Percentiles rank a stretch among this genome's conserved stretches.
Evolutionary conservation across 2,113 vertebrate species (phyloP).

Genomic region (Phaetusa simplex): DNA sequence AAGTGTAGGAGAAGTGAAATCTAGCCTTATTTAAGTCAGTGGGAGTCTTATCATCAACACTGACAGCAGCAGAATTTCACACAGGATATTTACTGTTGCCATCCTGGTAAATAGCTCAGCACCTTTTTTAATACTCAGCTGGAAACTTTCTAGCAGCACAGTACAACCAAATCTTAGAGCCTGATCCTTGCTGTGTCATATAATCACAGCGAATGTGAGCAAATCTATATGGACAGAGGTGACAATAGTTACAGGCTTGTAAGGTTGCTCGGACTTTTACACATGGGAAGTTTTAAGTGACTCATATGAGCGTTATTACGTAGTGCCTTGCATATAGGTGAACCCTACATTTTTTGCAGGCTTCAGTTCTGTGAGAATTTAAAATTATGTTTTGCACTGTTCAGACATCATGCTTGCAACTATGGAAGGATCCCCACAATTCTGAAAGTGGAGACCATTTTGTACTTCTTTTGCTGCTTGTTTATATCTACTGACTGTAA

Average conservation of each 20-base stretch:
- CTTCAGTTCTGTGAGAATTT: background rate
- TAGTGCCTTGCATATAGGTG: background rate
- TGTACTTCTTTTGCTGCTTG: background rate
- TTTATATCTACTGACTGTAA: background rate
- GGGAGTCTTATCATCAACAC: background rate
- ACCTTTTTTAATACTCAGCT: background rate
- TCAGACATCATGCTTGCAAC: background rate
- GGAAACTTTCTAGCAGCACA: background rate
- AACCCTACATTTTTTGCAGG: background rate
- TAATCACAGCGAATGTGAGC: background rate
- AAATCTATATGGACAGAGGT: background rate
- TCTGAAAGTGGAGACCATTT: background rate
- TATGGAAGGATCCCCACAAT: background rate
- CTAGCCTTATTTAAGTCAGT: background rate
- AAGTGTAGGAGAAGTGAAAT: background rate
- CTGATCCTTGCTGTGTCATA: background rate
- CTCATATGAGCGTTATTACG: background rate
- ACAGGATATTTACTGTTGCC: background rate
- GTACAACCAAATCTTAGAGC: background rate
- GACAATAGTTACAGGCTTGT: accelerated
- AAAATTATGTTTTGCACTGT: background rate
- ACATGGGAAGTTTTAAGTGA: background rate
- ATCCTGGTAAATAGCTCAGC: background rate
- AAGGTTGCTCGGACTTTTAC: background rate
- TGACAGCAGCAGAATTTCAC: background rate